phyloP scores from a whole-genome alignment of 2,888 invertebrate species.

The Ophion ventricosus region DNA sequence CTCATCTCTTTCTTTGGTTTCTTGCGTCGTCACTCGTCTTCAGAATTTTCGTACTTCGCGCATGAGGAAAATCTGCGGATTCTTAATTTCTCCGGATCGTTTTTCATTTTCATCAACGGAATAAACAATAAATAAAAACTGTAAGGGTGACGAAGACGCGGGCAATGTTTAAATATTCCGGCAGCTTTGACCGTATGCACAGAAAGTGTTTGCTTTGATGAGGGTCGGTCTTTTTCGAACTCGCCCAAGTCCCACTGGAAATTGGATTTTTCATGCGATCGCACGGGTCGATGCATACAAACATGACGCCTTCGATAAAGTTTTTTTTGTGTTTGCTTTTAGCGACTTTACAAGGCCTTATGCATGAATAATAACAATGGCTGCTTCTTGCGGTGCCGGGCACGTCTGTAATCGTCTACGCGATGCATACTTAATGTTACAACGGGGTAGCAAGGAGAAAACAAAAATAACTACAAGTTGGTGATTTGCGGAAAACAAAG shows the following conservation, averaged over 20 bases:
- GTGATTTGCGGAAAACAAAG: slow-evolving; percentile 57
- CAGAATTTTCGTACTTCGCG: too few relatives aligned
- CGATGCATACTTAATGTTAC: neutral
- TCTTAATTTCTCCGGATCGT: too few relatives aligned
- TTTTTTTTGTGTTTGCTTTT: neutral
- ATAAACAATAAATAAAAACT: neutral
- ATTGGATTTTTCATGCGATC: neutral
- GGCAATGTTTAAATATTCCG: neutral
- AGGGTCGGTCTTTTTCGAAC: neutral
- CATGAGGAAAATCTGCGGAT: too few relatives aligned
- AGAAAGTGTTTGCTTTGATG: neutral
- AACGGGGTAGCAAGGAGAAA: neutral
- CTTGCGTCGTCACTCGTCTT: too few relatives aligned
- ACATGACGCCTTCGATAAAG: neutral
- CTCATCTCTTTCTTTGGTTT: too few relatives aligned
- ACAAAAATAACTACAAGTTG: slow-evolving; percentile 33
- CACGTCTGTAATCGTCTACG: neutral
- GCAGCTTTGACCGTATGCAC: too few relatives aligned
- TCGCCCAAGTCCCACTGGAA: neutral
- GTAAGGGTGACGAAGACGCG: neutral
- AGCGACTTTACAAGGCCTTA: neutral
- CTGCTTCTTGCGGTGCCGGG: neutral
- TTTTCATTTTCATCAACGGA: neutral
- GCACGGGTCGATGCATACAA: neutral
- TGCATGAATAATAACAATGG: neutral